Conservation (phyloP, 2,797 vertebrate species). For the Phataginus tetradactyla region DNA sequence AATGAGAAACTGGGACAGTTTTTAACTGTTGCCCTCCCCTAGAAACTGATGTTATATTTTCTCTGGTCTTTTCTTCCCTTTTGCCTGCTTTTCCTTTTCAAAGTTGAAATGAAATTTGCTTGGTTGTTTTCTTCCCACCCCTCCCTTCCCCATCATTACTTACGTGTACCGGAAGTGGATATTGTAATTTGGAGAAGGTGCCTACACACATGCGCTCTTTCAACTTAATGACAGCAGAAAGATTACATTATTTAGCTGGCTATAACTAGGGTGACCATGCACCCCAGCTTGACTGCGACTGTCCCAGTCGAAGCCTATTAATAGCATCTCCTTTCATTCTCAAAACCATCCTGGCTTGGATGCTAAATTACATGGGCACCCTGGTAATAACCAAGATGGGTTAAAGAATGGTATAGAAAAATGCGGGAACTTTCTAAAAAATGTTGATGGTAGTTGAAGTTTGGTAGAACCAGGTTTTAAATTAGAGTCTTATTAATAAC, state of each 20-base stretch:
- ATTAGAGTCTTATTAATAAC: constrained; percentile 4
- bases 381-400: not conserved
- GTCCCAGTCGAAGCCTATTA: not conserved
- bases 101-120: not conserved
- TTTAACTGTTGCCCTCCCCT: not conserved
- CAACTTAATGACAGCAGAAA: not conserved
- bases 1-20: not conserved
- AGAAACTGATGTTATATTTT: not conserved
- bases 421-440: not conserved
- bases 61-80: not conserved
- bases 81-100: not conserved
- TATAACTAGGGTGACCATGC: not conserved
- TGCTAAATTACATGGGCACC: not conserved
- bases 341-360: constrained; percentile 13
- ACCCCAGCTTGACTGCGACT: not conserved
- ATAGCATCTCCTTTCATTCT: constrained; percentile 37
- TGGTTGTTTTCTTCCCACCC: not conserved
- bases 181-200: not conserved
- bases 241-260: not conserved
- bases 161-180: not conserved
- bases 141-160: not conserved
- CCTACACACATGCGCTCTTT: not conserved
- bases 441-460: constrained; percentile 5
- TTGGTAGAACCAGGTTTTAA: constrained; percentile 16
- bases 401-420: not conserved